A percentile compares a stretch with the other conserved stretches of the same genome.
These are phyloP conservation scores for Lymantria monacha DNA, from an alignment of 2,888 invertebrate species.

Conservation along the genomic window DNA sequence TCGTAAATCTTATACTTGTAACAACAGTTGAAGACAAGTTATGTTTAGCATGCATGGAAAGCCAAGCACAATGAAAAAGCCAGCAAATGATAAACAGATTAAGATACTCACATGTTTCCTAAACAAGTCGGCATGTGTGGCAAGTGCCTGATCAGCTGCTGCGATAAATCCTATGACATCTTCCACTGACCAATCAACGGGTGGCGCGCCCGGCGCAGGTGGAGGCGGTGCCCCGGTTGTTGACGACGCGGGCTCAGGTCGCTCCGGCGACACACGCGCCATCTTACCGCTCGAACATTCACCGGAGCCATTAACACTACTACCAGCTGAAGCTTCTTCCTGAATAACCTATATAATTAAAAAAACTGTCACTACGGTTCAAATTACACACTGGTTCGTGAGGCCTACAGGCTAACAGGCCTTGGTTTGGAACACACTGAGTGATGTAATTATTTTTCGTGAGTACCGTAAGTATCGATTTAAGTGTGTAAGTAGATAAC, in stretches of 20 bases:
- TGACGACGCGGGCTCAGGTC: conserved; percentile 86
- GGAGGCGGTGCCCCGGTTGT: conserved; percentile 82
- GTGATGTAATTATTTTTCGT: too few relatives aligned
- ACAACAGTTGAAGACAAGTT: too few relatives aligned
- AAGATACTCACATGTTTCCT: conserved; percentile 92
- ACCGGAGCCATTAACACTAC: conserved; percentile 21
- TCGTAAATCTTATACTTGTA: too few relatives aligned
- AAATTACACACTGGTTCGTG: neutral
- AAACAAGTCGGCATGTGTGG: conserved; percentile 94
- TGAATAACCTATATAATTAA: conserved; percentile 13
- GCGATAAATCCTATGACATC: conserved; percentile 96
- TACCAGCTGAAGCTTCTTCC: conserved; percentile 39
- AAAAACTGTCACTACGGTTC: neutral
- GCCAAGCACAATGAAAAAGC: too few relatives aligned
- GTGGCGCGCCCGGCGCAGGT: conserved; percentile 71
- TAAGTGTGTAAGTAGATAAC: too few relatives aligned
- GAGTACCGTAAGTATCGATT: too few relatives aligned
- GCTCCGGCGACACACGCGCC: conserved; percentile 80
- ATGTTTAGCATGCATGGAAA: too few relatives aligned
- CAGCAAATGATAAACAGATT: neutral
- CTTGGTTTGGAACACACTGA: too few relatives aligned
- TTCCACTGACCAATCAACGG: conserved; percentile 95
- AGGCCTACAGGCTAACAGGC: too few relatives aligned
- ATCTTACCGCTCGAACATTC: conserved; percentile 48
- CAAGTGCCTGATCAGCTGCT: conserved; percentile 91